Percentiles rank a stretch among this genome's conserved stretches.
Evolutionary conservation across 2,888 invertebrate species (phyloP).

Genomic region (Andrena chrysosceles): DNA sequence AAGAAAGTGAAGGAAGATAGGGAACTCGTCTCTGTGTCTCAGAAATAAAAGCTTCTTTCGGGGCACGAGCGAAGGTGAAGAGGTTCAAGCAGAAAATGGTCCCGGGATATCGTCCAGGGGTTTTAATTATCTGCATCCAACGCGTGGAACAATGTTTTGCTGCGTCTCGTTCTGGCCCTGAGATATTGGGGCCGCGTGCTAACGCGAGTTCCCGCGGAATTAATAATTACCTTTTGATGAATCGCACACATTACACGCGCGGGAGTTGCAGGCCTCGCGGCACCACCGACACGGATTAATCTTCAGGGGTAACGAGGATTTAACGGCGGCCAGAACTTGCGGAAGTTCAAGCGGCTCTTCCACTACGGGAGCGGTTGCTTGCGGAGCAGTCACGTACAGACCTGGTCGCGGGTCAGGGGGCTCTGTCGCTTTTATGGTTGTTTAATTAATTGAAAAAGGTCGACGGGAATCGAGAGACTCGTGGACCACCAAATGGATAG

Average conservation of each 20-base stretch:
- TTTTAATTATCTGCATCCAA: constrained; percentile 34
- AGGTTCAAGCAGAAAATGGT: not conserved
- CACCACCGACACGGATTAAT: constrained; percentile 64
- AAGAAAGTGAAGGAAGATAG: too few relatives aligned
- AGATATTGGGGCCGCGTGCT: constrained; percentile 24
- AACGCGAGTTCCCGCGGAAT: constrained; percentile 34
- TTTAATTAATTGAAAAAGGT: constrained; percentile 56
- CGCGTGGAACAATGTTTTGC: not conserved
- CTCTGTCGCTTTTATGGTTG: constrained; percentile 46
- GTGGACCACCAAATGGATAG: not conserved
- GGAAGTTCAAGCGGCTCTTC: constrained; percentile 63
- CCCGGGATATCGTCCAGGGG: not conserved
- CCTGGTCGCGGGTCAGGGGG: constrained; percentile 28
- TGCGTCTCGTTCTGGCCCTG: constrained; percentile 2
- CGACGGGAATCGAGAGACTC: constrained; percentile 6
- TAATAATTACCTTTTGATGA: constrained; percentile 65
- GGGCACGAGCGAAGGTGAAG: not conserved
- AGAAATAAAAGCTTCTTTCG: too few relatives aligned
- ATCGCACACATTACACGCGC: constrained; percentile 51
- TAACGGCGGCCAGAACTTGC: constrained; percentile 67
- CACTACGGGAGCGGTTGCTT: constrained; percentile 29
- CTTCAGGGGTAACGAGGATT: constrained; percentile 71
- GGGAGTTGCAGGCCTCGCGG: constrained; percentile 45
- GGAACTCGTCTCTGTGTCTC: too few relatives aligned
- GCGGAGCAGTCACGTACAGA: constrained; percentile 57